These are phyloP conservation scores for Anguilla rostrata DNA, from an alignment of 2,113 vertebrate genomes.

Conservation along the genomic window DNA sequence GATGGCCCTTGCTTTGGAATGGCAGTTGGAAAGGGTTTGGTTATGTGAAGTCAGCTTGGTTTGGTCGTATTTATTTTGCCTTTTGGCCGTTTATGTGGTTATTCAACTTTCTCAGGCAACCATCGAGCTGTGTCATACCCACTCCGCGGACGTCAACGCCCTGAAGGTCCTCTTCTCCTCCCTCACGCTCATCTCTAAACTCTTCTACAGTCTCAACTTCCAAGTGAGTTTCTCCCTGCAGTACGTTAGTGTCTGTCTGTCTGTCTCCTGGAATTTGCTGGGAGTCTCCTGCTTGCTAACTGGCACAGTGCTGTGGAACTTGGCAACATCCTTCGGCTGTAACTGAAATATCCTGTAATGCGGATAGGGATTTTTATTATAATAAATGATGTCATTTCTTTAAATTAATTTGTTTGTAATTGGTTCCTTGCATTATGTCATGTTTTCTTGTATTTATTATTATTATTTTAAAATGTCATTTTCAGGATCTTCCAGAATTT, in stretches of 20 bases:
- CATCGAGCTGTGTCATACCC: constrained; percentile 94
- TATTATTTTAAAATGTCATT: neutral
- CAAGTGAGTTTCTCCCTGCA: constrained; percentile 73
- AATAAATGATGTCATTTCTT: neutral
- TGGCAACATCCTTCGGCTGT: neutral
- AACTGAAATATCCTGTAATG: neutral
- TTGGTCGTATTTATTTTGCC: too few relatives aligned
- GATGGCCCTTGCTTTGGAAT: neutral
- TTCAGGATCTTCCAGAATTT: constrained; percentile 95
- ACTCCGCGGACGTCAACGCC: constrained; percentile 86
- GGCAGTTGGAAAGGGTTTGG: neutral
- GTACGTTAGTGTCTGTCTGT: neutral
- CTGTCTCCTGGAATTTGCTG: neutral
- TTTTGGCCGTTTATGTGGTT: neutral
- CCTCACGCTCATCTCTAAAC: constrained; percentile 91
- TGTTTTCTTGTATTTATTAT: neutral
- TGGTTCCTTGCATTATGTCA: neutral
- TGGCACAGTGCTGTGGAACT: neutral
- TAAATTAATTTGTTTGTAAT: neutral
- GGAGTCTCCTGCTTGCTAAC: neutral
- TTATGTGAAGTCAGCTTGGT: too few relatives aligned
- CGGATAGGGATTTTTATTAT: neutral
- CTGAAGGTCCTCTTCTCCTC: constrained; percentile 97
- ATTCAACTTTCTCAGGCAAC: constrained; percentile 76
- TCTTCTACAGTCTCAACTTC: constrained; percentile 98